Evolutionary conservation across 2,113 vertebrate genomes (phyloP).

Genomic region (Lycocorax pyrrhopterus): DNA sequence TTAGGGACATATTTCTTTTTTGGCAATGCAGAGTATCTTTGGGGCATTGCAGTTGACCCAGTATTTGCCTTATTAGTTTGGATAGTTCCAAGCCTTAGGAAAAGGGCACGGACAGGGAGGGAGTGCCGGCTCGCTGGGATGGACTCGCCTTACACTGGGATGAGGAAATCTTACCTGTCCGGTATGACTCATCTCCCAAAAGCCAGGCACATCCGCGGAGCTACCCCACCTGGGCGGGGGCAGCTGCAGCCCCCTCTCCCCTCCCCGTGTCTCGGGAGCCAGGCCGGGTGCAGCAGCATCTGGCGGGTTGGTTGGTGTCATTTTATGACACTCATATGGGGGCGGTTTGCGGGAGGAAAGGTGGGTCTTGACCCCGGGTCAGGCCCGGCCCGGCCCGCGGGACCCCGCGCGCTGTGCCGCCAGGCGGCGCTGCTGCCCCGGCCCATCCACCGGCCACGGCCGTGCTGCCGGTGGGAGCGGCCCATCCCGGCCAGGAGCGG

Average conservation of each 20-base stretch:
- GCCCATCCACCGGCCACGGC: background rate
- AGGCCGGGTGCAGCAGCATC: background rate
- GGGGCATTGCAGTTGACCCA: background rate
- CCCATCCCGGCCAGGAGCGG: background rate
- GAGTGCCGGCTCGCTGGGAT: background rate
- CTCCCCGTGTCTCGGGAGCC: background rate
- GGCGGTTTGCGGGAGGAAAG: background rate
- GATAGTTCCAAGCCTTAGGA: background rate
- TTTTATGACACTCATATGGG: accelerated
- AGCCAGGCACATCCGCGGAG: background rate
- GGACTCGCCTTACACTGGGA: background rate
- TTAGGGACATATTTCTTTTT: background rate
- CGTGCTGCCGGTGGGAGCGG: no score
- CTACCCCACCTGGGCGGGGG: background rate
- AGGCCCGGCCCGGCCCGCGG: no score
- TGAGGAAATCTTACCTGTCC: background rate
- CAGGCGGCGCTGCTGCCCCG: background rate
- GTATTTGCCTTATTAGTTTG: background rate
- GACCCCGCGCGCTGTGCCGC: background rate
- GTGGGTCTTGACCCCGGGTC: accelerated
- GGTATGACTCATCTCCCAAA: background rate
- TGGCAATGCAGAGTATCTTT: background rate
- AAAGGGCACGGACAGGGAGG: background rate
- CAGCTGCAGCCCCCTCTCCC: background rate
- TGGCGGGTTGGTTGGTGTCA: background rate